phyloP scores from a whole-genome alignment of 2,113 vertebrate species.

The Aix galericulata region DNA sequence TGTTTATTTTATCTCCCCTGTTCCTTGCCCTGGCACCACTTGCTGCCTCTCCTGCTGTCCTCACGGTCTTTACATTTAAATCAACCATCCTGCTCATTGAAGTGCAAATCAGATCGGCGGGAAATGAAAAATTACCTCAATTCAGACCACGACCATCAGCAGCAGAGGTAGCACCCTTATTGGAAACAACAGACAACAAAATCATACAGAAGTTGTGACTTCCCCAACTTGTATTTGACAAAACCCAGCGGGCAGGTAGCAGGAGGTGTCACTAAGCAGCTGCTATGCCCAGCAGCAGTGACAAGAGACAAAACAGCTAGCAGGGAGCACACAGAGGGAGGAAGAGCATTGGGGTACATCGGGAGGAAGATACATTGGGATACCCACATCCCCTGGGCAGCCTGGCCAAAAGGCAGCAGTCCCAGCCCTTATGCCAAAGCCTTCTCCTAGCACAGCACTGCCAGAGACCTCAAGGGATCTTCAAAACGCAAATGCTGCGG shows the following conservation, averaged over 20 bases:
- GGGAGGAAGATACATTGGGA: too few relatives aligned
- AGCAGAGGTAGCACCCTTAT: neutral
- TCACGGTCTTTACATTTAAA: neutral
- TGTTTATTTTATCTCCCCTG: neutral
- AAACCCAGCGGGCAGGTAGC: neutral
- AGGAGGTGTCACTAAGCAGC: neutral
- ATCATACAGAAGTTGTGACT: neutral
- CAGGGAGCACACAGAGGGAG: accelerated
- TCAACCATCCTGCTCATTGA: neutral
- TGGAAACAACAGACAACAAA: neutral
- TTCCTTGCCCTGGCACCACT: neutral
- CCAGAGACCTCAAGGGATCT: accelerated
- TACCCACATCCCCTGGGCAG: accelerated
- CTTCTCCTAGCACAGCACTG: accelerated
- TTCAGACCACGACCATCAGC: neutral
- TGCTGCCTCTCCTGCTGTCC: neutral
- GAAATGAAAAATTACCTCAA: neutral
- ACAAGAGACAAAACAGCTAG: neutral
- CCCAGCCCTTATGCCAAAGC: neutral
- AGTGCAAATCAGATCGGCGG: neutral
- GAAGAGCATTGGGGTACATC: too few relatives aligned
- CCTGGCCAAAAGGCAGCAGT: neutral
- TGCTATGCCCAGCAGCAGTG: neutral
- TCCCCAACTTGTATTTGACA: neutral
- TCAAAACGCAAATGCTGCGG: neutral